These are phyloP conservation scores for Trypoxylon attenuatum DNA, from an alignment of 2,888 invertebrate genomes.

Conservation along the genomic window DNA sequence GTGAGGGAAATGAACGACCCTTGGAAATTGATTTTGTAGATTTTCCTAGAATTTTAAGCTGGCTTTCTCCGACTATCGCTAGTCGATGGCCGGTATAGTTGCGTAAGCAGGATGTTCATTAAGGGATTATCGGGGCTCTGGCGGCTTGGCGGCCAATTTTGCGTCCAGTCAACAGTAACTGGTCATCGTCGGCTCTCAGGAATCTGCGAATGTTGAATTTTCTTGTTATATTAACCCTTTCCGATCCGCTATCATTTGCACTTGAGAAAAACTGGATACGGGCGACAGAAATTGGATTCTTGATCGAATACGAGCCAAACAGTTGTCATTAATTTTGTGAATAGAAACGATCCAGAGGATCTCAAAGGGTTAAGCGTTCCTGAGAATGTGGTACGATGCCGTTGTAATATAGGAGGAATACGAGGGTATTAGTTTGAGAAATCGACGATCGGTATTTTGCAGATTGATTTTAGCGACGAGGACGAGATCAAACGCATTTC, in stretches of 20 bases:
- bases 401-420: too few species aligned
- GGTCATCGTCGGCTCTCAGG: conserved; percentile 9
- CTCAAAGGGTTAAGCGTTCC: background rate
- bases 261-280: too few species aligned
- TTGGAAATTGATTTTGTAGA: too few species aligned
- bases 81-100: conserved; percentile 19
- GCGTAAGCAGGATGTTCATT: conserved; percentile 38
- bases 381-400: too few species aligned
- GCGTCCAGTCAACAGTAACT: conserved; percentile 17
- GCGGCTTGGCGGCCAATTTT: conserved; percentile 33
- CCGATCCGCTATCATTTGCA: too few species aligned
- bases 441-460: too few species aligned
- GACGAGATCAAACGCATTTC: too few species aligned
- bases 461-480: too few species aligned
- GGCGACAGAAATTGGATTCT: too few species aligned
- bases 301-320: too few species aligned
- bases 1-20: conserved; percentile 16
- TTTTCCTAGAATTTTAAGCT: background rate
- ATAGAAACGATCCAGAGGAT: background rate
- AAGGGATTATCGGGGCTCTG: conserved; percentile 11
- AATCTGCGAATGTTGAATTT: background rate
- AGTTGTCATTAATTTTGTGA: too few species aligned
- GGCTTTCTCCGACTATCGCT: background rate
- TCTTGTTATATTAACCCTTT: conserved; percentile 10
- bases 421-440: too few species aligned